Evolutionary conservation across 2,113 vertebrate genomes (phyloP).

Genomic region (cattle (Bos taurus)): ARS-UCD2.0 NC_037329.1:124971501-124972000

Average conservation of each 20-base stretch:
- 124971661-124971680: constrained; percentile 7
- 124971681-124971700: not conserved
- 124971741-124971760: not conserved
- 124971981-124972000: not conserved
- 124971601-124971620: not conserved
- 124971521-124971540: not conserved
- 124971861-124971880: not conserved
- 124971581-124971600: not conserved
- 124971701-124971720: not conserved
- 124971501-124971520: not conserved
- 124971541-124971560: not conserved
- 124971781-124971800: not conserved
- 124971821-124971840: not conserved
- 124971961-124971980: not conserved
- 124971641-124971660: not conserved
- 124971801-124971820: not conserved
- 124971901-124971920: not conserved
- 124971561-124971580: not conserved
- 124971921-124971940: not conserved
- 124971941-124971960: not conserved
- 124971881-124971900: not conserved
- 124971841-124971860: not conserved
- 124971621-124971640: not conserved
- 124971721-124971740: not conserved
- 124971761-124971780: not conserved